Evolutionary conservation across 2,888 invertebrate genomes (phyloP), one percentile per base, ranked within the genome.

Genomic region (Mesorhabditis spiculigera): DNA sequence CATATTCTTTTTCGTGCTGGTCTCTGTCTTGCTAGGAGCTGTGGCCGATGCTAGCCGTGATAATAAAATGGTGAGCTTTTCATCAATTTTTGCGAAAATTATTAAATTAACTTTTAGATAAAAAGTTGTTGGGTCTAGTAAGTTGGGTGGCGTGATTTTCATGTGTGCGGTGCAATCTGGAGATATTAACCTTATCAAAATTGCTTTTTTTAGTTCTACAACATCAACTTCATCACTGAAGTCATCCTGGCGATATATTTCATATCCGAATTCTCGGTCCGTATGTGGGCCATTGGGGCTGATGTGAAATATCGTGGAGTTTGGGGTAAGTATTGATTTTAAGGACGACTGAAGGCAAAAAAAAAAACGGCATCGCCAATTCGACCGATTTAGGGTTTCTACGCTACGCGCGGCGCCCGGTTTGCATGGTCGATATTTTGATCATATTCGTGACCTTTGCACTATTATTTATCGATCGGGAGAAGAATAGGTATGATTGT

Each of bases 221-320:
- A 63, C 28, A 62, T 78, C 45, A 73, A 79, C 41, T 73, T 73
- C 68, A 66, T 63, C 43, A 68, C 82, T 61, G 82, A 83, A 72
- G 71, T 76, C 8, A 71, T 73, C 28, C 75, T 83, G 69, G 79
- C 78, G 5, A 43, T 80, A 8, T 83, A 78, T 62, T 83, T 83
- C 66, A 73, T 75, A 41, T 28, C 78, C 4, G 83, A 83, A 68
- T 82, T 83, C 62, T 28, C 71, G 6, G 68, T 81, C 1, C 64
- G 83, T 8, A 63, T 83, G 68, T 83, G 83, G 83, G 72, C 82
- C 3, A 76, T 78, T 45, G 80, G 75, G 41, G 81, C 82, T 4
- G 78, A 82, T 71, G 80, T 76, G 16, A 79, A 79, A 43, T 83
- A 81, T 64, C 69, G 74, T 44, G 80, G 78, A n/a, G 66, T 45